A percentile compares a stretch with the other conserved stretches of the same genome.
phyloP scores from a whole-genome alignment of 2,888 invertebrate genomes.

The Meghimatium bilineatum region DNA sequence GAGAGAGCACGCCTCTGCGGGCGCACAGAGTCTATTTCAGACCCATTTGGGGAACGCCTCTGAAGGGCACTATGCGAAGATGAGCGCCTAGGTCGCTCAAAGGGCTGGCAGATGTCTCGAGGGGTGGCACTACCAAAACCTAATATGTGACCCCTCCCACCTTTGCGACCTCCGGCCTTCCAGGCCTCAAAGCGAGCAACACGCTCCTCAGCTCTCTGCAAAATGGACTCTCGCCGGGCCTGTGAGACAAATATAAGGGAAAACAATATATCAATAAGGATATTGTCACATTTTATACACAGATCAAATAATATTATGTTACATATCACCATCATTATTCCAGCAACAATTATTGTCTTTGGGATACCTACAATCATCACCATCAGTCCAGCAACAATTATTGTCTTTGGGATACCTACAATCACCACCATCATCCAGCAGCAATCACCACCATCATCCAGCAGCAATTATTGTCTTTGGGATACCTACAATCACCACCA shows the following conservation, averaged over 20 bases:
- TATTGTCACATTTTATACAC: background rate
- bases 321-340: no score
- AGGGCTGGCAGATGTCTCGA: conserved; percentile 71
- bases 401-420: no score
- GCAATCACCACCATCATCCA: no score
- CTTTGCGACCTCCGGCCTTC: conserved; percentile 68
- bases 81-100: conserved; percentile 68
- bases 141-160: conserved; percentile 67
- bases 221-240: conserved; percentile 68
- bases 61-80: conserved; percentile 72
- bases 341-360: no score
- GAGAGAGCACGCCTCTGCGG: conserved; percentile 72
- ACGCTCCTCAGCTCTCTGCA: conserved; percentile 68
- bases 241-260: conserved; percentile 43
- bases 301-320: no score
- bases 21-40: conserved; percentile 70
- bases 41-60: conserved; percentile 71
- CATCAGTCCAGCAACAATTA: no score
- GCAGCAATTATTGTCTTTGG: no score
- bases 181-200: conserved; percentile 71
- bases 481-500: no score
- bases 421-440: no score
- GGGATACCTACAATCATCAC: no score
- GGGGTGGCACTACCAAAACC: conserved; percentile 74
- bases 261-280: background rate